phyloP scores from a whole-genome alignment of 2,113 vertebrate species.

The Grallaria varia region DNA sequence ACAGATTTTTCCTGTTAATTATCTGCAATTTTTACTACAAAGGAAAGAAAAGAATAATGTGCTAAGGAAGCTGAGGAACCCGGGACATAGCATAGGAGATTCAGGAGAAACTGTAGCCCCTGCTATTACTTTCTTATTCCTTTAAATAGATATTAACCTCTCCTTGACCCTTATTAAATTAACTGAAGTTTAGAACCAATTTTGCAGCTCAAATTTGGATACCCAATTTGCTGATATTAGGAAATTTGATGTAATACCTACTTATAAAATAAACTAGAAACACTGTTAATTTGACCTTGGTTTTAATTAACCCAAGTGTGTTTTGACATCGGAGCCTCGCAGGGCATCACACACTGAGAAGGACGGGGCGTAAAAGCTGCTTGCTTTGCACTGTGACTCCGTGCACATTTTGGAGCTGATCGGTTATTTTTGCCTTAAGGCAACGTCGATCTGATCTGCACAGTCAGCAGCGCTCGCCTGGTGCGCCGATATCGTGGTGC shows the following conservation, averaged over 20 bases:
- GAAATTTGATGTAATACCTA: background rate
- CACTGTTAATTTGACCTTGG: background rate
- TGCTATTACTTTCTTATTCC: background rate
- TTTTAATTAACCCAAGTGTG: background rate
- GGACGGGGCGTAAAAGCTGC: background rate
- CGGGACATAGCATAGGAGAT: background rate
- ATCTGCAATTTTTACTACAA: background rate
- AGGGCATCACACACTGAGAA: background rate
- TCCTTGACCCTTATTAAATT: background rate
- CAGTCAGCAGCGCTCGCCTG: background rate
- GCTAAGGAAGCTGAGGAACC: background rate
- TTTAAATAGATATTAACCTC: background rate
- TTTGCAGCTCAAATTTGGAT: background rate
- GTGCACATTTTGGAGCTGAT: background rate
- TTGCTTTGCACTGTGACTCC: background rate
- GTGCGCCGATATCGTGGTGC: background rate
- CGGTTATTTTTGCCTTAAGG: conserved; percentile 6
- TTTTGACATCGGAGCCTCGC: background rate
- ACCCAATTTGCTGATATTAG: background rate
- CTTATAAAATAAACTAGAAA: background rate
- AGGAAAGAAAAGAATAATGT: background rate
- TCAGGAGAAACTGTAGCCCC: background rate
- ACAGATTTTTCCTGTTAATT: background rate
- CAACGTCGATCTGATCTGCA: background rate
- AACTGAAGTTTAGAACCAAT: background rate